Evolutionary conservation across 2,888 invertebrate species (phyloP).

Genomic region (Lapara coniferarum): DNA sequence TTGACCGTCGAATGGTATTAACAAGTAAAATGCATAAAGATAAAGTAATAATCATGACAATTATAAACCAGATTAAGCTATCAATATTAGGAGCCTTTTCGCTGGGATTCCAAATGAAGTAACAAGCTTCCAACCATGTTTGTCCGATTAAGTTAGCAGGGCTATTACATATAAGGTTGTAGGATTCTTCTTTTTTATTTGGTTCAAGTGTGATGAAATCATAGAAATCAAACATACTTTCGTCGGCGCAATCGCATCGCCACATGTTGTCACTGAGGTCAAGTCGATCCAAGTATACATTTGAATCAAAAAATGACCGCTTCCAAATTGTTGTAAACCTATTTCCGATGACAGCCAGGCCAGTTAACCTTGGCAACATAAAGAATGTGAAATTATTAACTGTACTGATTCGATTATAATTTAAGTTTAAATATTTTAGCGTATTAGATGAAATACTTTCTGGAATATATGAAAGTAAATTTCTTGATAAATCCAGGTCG

Average conservation of each 20-base stretch:
- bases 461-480: constrained; percentile 86
- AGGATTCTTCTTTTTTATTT: constrained; percentile 77
- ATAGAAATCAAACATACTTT: constrained; percentile 84
- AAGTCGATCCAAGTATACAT: constrained; percentile 83
- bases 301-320: constrained; percentile 83
- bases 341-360: constrained; percentile 87
- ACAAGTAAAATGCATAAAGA: constrained; percentile 80
- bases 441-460: constrained; percentile 84
- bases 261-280: constrained; percentile 89
- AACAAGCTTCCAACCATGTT: constrained; percentile 88
- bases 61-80: constrained; percentile 84
- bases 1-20: constrained; percentile 80
- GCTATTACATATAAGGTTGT: constrained; percentile 85
- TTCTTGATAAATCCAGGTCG: constrained; percentile 86
- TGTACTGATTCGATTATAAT: constrained; percentile 84
- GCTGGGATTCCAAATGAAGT: constrained; percentile 83
- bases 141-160: constrained; percentile 85
- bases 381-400: constrained; percentile 86
- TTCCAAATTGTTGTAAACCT: constrained; percentile 86
- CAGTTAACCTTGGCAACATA: constrained; percentile 84
- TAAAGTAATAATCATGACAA: constrained; percentile 81
- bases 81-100: constrained; percentile 68
- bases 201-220: constrained; percentile 84
- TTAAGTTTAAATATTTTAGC: constrained; percentile 84
- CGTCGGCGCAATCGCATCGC: constrained; percentile 88